These are phyloP conservation scores for Manacus vitellinus DNA, from an alignment of 2,113 vertebrate species.

Conservation along the genomic window DNA sequence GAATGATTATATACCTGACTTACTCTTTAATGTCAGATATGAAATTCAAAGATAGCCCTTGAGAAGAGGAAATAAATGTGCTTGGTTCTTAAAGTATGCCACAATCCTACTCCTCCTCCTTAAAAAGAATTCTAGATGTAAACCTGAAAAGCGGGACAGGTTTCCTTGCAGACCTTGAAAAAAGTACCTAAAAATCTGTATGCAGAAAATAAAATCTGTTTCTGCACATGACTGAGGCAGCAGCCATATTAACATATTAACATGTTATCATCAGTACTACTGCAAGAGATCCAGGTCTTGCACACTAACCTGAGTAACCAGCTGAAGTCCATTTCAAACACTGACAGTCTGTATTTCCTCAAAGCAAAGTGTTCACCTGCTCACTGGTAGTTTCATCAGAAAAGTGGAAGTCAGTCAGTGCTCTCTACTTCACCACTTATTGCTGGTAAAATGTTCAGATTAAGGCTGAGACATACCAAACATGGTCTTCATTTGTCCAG, in stretches of 20 bases:
- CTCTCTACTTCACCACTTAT: not conserved
- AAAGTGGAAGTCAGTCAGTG: not conserved
- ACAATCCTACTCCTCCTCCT: not conserved
- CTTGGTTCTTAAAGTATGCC: not conserved
- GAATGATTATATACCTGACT: not conserved
- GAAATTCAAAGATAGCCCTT: not conserved
- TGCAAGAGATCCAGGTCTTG: not conserved
- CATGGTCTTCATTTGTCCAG: not conserved
- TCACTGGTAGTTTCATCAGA: not conserved
- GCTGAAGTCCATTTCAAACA: not conserved
- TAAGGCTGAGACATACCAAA: not conserved
- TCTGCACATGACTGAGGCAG: not conserved
- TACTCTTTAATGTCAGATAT: not conserved
- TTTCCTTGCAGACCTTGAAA: not conserved
- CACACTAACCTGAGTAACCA: not conserved
- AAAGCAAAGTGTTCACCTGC: no score
- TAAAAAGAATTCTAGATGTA: not conserved
- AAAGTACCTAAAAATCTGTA: not conserved
- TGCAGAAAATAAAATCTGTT: not conserved
- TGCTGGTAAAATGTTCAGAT: not conserved
- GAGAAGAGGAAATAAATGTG: not conserved
- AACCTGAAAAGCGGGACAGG: fast-evolving
- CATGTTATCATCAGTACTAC: not conserved
- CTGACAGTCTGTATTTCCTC: not conserved
- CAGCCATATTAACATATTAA: not conserved